Evolutionary conservation across 2,113 vertebrate genomes (phyloP), one percentile per base, ranked within the genome.

Genomic region (Toxotes jaculatrix): DNA sequence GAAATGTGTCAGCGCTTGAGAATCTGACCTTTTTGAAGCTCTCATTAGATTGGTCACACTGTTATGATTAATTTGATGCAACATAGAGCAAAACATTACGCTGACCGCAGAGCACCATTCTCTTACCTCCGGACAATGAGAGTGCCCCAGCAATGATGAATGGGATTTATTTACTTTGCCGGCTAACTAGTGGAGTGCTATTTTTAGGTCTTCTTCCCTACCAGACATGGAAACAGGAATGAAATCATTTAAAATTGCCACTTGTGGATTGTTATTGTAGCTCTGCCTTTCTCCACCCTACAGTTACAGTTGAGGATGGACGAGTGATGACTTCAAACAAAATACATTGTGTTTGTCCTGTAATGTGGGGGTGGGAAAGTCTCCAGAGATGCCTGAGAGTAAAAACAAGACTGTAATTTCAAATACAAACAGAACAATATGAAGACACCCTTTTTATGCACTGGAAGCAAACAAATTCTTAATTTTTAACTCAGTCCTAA

Each of bases 11-110:
- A 79, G 61, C 69, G 74, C 49, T 68, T 23, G 13, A 77, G 80
- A 85, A 68, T 59, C 75, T 90, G 89, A 93, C 91, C 92, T 93
- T 94, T 92, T 71, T 86, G 59, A 84, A 65, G 84, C 65, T 77
- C 84, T 89, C 85, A 77, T 91, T 86, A 84, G 59, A 78, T 78
- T 36, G 53, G 61, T 86, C 83, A 65, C 84, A 74, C 79, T 80
- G 56, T 64, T 69, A 13, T 87, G 80, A 92, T 92, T 87, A 62
- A 90, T 91, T 81, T 82, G 49, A 79, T 62, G 45, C 19, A 72
- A 73, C 31, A 19, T 47, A 56, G 40, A 81, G 79, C 77, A 83
- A 77, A 91, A 74, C 47, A 76, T 69, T 36, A 62, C 59, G 23
- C 55, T 78, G 79, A 84, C 78, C 45, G 10, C 34, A 57, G 56